Evolutionary conservation across 2,888 invertebrate genomes (phyloP).

Genomic region (Celastrina argiolus): DNA sequence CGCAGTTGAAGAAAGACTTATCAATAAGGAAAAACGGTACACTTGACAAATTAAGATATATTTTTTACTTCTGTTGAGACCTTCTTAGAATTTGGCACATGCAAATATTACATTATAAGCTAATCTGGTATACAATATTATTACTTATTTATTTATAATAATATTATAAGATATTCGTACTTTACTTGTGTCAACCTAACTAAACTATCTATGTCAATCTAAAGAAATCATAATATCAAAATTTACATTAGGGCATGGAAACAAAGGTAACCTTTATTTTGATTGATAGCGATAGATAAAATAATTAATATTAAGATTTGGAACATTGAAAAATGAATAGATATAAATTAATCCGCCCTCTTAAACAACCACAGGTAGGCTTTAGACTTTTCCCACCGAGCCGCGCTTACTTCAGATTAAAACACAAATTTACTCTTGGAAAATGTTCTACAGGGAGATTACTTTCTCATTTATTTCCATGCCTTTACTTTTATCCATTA

Average conservation of each 20-base stretch:
- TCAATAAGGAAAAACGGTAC: background rate
- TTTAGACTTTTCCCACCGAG: constrained; percentile 8
- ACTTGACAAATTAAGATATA: constrained; percentile 6
- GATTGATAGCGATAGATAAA: too few species aligned
- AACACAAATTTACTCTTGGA: constrained; percentile 67
- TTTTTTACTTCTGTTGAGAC: background rate
- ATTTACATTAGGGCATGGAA: too few species aligned
- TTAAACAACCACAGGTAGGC: constrained; percentile 6
- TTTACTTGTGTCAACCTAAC: too few species aligned
- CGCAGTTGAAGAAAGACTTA: background rate
- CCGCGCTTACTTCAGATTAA: constrained; percentile 46
- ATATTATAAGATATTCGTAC: too few species aligned
- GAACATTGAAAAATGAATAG: background rate
- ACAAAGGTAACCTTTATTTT: too few species aligned
- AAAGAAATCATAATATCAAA: too few species aligned
- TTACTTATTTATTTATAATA: too few species aligned
- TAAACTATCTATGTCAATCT: too few species aligned
- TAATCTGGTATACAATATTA: too few species aligned
- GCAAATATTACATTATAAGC: background rate
- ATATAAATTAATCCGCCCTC: background rate
- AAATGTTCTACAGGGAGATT: constrained; percentile 58
- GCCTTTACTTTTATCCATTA: background rate
- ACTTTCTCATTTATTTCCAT: constrained; percentile 48
- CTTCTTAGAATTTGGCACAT: background rate
- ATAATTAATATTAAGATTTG: background rate